Conservation (phyloP, 1,140 invertebrate genomes). For the Aphaenogaster ashmeadi region DNA sequence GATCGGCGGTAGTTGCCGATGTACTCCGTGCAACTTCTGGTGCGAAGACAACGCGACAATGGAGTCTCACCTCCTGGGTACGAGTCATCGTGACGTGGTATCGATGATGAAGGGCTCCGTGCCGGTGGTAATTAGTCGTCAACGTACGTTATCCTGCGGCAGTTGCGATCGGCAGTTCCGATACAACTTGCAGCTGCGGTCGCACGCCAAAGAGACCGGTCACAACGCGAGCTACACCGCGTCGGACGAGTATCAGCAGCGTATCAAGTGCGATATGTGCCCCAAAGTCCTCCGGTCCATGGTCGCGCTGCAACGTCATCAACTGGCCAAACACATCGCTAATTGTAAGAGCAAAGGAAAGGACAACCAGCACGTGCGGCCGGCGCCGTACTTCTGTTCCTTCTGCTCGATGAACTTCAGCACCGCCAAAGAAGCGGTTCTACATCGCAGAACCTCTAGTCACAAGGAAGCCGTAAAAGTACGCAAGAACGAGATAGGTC, state of each 20-base stretch:
- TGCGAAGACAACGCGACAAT: conserved; percentile 90
- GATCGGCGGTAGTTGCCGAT: conserved; percentile 90
- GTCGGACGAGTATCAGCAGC: conserved; percentile 90
- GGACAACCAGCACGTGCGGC: not conserved
- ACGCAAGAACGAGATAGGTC: conserved; percentile 78
- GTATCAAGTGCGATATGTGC: conserved; percentile 89
- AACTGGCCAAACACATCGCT: conserved; percentile 84
- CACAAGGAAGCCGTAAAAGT: conserved; percentile 88
- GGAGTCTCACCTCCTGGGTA: conserved; percentile 90
- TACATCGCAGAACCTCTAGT: conserved; percentile 89
- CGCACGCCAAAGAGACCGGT: conserved; percentile 88
- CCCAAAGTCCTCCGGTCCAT: conserved; percentile 88
- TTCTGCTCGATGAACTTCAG: conserved; percentile 90
- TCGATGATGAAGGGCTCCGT: conserved; percentile 92
- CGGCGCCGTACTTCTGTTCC: conserved; percentile 89
- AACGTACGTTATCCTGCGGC: conserved; percentile 89
- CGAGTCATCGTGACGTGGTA: conserved; percentile 91
- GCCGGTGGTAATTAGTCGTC: conserved; percentile 92
- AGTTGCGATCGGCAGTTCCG: conserved; percentile 90
- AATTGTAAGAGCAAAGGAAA: conserved; percentile 83
- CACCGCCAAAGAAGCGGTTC: conserved; percentile 88
- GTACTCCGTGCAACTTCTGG: conserved; percentile 92
- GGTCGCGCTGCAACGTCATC: conserved; percentile 90
- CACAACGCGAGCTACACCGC: conserved; percentile 87
- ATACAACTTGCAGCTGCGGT: conserved; percentile 91